These are phyloP conservation scores for Phalangium opilio DNA, from an alignment of 2,888 invertebrate species.

Conservation along the genomic window DNA sequence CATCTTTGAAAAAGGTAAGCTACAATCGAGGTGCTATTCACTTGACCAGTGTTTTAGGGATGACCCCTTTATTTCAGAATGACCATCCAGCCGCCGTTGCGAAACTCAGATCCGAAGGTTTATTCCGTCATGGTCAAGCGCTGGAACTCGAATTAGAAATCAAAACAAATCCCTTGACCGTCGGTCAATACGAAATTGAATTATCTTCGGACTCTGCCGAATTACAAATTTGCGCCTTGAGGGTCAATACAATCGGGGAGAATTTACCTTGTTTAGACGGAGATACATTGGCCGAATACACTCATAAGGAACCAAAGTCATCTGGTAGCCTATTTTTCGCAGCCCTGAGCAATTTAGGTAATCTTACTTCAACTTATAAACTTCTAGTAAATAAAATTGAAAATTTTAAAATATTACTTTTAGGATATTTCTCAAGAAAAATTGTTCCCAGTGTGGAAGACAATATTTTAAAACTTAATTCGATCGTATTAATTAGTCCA, in stretches of 20 bases:
- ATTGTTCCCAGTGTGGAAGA: background rate
- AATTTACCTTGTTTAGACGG: conserved; percentile 19
- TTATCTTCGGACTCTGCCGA: conserved; percentile 13
- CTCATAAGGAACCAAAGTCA: conserved; percentile 16
- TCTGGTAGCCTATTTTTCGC: conserved; percentile 15
- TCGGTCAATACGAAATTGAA: conserved; percentile 15
- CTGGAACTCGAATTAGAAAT: conserved; percentile 16
- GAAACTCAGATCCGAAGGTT: background rate
- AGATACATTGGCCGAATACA: conserved; percentile 5
- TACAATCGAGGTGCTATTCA: too few species aligned
- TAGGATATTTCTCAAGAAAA: too few species aligned
- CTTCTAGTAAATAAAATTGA: too few species aligned
- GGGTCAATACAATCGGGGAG: conserved; percentile 17
- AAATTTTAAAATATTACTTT: too few species aligned
- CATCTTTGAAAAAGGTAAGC: too few species aligned
- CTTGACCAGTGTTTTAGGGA: too few species aligned
- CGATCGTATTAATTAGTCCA: background rate
- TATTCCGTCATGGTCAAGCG: conserved; percentile 15
- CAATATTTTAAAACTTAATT: background rate
- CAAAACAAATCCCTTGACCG: conserved; percentile 17
- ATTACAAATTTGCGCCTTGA: conserved; percentile 18
- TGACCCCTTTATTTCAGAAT: too few species aligned
- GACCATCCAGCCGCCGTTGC: too few species aligned
- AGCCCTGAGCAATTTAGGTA: conserved; percentile 19
- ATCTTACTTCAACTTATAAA: too few species aligned